Percentiles rank a stretch among this genome's conserved stretches.
phyloP scores from a whole-genome alignment of 2,113 vertebrate genomes.

The Chloroceryle aenea region DNA sequence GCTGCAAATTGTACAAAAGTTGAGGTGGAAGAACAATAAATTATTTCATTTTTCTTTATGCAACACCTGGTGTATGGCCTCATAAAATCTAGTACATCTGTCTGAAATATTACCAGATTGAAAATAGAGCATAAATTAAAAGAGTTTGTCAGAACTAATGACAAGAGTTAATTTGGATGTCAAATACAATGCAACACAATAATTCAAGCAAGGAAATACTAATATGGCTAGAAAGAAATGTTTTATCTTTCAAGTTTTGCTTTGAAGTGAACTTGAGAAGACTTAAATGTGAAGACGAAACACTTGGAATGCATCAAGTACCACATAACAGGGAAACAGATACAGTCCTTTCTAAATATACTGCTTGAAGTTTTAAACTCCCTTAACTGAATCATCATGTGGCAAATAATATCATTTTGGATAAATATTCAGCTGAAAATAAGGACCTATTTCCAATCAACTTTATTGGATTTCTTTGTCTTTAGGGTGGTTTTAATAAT shows the following conservation, averaged over 20 bases:
- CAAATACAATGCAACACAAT: not conserved
- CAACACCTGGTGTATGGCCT: not conserved
- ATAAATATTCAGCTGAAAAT: not conserved
- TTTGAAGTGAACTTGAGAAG: not conserved
- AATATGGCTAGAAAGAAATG: not conserved
- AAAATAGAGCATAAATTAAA: constrained; percentile 11
- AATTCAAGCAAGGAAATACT: not conserved
- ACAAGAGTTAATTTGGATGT: not conserved
- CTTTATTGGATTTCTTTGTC: not conserved
- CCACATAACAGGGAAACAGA: not conserved
- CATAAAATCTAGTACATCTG: not conserved
- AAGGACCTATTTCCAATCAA: not conserved
- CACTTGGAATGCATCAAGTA: not conserved
- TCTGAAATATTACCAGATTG: not conserved
- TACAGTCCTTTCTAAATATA: not conserved
- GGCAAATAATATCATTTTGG: not conserved
- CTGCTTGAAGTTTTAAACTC: not conserved
- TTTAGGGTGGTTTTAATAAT: too few relatives aligned
- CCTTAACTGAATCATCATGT: not conserved
- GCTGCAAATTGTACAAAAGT: not conserved
- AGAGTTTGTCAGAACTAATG: constrained; percentile 7
- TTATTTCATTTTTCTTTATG: not conserved
- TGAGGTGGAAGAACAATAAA: not conserved
- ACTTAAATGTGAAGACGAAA: not conserved
- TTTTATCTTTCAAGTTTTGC: not conserved